A percentile compares a stretch with the other conserved stretches of the same genome.
phyloP scores from a whole-genome alignment of 2,888 invertebrate species.

The Tuberolachnus salignus region DNA sequence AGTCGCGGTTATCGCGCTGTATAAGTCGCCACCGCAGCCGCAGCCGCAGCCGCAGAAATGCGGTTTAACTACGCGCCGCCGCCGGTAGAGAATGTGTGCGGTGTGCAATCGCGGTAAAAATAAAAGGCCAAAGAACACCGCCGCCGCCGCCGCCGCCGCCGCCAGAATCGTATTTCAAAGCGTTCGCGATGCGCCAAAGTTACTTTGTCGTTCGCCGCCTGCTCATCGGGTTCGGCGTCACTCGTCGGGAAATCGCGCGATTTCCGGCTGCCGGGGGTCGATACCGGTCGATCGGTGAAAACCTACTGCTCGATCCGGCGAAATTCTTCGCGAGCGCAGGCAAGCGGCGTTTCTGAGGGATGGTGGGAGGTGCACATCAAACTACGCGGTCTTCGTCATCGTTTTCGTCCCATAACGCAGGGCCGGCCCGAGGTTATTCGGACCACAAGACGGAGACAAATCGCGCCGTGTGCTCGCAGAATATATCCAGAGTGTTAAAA shows the following conservation, averaged over 20 bases:
- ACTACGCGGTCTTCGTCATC: not conserved
- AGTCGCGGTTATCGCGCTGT: slow-evolving; percentile 3
- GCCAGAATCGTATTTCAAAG: slow-evolving; percentile 31
- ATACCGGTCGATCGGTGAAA: too few relatives aligned
- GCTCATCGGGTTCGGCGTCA: not conserved
- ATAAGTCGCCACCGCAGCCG: slow-evolving; percentile 11
- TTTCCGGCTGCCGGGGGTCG: not conserved
- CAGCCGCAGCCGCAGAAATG: slow-evolving; percentile 27
- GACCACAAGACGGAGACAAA: too few relatives aligned
- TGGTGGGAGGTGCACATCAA: too few relatives aligned
- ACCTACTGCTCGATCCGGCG: too few relatives aligned
- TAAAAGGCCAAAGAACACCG: slow-evolving; percentile 34
- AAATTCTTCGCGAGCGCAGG: too few relatives aligned
- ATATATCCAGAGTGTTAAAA: too few relatives aligned
- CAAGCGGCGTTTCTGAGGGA: too few relatives aligned
- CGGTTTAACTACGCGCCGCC: slow-evolving; percentile 26
- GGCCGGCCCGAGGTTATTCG: too few relatives aligned
- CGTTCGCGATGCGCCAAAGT: slow-evolving; percentile 8
- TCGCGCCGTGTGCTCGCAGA: too few relatives aligned
- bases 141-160: not conserved
- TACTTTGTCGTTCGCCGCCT: slow-evolving; percentile 17
- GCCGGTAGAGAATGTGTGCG: slow-evolving; percentile 45
- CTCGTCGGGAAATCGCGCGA: not conserved
- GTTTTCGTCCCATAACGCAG: not conserved
- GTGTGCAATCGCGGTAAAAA: slow-evolving; percentile 29